Conservation (phyloP, 2,888 invertebrate species). For the Camptogramma bilineatum region DNA sequence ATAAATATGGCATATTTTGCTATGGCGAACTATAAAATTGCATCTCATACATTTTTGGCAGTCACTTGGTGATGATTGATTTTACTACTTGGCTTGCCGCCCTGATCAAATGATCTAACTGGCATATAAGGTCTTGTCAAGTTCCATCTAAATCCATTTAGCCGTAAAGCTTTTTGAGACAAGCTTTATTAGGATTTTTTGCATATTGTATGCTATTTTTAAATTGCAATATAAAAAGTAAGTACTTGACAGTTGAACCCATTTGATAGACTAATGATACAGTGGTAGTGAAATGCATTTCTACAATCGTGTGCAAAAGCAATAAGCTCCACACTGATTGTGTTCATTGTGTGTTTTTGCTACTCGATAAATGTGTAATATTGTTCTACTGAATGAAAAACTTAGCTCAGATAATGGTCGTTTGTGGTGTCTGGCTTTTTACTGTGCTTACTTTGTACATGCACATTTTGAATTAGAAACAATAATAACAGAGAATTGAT, state of each 20-base stretch:
- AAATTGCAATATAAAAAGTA: not conserved
- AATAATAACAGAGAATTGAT: constrained; percentile 5
- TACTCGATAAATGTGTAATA: constrained; percentile 61
- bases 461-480: constrained; percentile 16
- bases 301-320: constrained; percentile 18
- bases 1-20: no score
- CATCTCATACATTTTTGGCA: no score
- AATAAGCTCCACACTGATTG: constrained; percentile 59
- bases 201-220: not conserved
- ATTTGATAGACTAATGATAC: not conserved
- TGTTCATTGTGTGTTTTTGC: constrained; percentile 60
- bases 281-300: constrained; percentile 1
- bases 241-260: not conserved
- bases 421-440: constrained; percentile 40
- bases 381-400: constrained; percentile 36
- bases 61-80: no score
- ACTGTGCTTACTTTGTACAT: constrained; percentile 29
- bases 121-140: no score
- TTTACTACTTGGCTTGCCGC: no score
- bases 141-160: no score
- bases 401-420: constrained; percentile 42
- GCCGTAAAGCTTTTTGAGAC: not conserved
- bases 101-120: no score
- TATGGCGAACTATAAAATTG: no score
- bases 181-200: not conserved